A percentile compares a stretch with the other conserved stretches of the same genome.
phyloP scores from a whole-genome alignment of 2,888 invertebrate species.

The Polyommatus icarus region DNA sequence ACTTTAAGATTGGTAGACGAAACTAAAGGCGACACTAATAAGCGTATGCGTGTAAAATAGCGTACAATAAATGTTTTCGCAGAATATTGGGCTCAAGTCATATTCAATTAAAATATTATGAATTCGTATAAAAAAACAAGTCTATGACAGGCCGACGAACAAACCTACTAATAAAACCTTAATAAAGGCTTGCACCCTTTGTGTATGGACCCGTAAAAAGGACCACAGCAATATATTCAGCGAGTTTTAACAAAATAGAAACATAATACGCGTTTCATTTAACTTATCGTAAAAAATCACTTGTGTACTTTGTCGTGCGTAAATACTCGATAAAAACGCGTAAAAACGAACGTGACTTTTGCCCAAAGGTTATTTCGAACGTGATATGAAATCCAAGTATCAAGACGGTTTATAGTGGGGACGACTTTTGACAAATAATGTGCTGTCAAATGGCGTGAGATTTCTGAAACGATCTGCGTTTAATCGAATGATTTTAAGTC shows the following conservation, averaged over 20 bases:
- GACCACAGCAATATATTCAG: conserved; percentile 9
- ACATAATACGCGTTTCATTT: conserved; percentile 16
- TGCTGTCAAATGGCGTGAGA: not conserved
- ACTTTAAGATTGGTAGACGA: not conserved
- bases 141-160: not conserved
- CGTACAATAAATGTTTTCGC: too few species aligned
- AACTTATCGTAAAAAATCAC: conserved; percentile 20
- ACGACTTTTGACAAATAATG: conserved; percentile 18
- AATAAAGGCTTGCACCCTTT: conserved; percentile 15
- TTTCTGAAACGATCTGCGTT: not conserved
- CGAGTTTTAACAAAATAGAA: conserved; percentile 11
- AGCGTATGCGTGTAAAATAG: too few species aligned
- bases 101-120: too few species aligned
- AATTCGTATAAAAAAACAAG: not conserved
- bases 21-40: not conserved
- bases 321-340: conserved; percentile 7
- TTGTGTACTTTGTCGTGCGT: conserved; percentile 26
- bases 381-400: conserved; percentile 19
- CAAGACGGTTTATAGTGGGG: not conserved
- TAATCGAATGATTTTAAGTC: not conserved
- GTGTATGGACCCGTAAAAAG: conserved; percentile 10
- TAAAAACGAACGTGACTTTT: conserved; percentile 23
- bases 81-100: too few species aligned
- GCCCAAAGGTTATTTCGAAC: conserved; percentile 18
- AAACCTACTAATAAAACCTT: not conserved